These are phyloP conservation scores for Moxostoma hubbsi DNA, from an alignment of 2,797 vertebrate genomes.

Conservation along the genomic window DNA sequence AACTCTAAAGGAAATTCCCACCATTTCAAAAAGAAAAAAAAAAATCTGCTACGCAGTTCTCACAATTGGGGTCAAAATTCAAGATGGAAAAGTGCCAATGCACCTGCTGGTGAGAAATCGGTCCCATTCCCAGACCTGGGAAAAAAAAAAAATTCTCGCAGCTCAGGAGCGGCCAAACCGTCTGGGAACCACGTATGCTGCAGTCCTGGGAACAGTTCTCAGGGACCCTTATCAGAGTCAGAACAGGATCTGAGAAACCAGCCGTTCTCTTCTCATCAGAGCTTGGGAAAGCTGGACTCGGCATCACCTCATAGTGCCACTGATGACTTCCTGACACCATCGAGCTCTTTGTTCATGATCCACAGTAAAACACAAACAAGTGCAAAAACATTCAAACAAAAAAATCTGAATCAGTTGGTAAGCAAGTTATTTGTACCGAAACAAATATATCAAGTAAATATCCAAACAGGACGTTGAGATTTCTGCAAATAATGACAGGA, in stretches of 20 bases:
- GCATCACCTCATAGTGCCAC: slow-evolving; percentile 1
- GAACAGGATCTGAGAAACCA: neutral
- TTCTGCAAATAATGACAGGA: slow-evolving; percentile 82
- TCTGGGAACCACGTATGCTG: neutral
- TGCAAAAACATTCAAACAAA: slow-evolving; percentile 34
- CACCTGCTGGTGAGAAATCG: slow-evolving; percentile 38
- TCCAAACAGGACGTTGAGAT: slow-evolving; percentile 81
- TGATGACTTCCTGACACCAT: slow-evolving; percentile 20
- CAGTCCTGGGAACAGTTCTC: slow-evolving; percentile 21
- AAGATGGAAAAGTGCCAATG: slow-evolving; percentile 34
- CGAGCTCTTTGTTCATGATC: slow-evolving; percentile 33
- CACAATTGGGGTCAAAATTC: slow-evolving; percentile 6
- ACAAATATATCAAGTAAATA: slow-evolving; percentile 78
- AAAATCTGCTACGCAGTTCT: slow-evolving; percentile 14
- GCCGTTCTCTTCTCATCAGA: neutral
- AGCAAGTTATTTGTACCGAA: slow-evolving; percentile 65
- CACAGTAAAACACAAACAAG: slow-evolving; percentile 32
- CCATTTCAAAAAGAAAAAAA: no score
- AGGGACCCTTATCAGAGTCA: slow-evolving; percentile 8
- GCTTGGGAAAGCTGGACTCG: neutral
- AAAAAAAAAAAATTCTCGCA: neutral
- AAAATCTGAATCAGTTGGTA: slow-evolving; percentile 46
- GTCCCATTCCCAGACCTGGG: neutral
- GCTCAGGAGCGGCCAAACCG: neutral
- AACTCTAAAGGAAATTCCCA: no score